Evolutionary conservation across 2,888 invertebrate genomes (phyloP).

Genomic region (Harpagoxenus sublaevis): DNA sequence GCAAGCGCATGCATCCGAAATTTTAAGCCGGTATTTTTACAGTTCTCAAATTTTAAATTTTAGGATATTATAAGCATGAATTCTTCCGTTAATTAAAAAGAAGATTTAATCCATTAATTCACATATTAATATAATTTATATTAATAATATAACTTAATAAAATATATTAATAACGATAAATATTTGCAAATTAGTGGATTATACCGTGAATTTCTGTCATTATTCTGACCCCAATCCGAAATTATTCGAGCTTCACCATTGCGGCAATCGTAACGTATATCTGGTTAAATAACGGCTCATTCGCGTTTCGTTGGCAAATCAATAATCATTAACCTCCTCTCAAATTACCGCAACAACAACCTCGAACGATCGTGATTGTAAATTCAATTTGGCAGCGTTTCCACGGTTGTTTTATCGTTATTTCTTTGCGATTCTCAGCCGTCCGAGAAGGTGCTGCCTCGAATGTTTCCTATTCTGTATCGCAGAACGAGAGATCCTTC

Average conservation of each 20-base stretch:
- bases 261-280: constrained; percentile 27
- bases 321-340: constrained; percentile 57
- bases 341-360: constrained; percentile 39
- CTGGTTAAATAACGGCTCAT: constrained; percentile 26
- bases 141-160: constrained; percentile 1
- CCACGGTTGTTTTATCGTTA: constrained; percentile 36
- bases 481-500: constrained; percentile 42
- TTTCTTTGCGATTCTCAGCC: background rate
- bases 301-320: constrained; percentile 38
- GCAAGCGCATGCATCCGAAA: background rate
- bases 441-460: constrained; percentile 9
- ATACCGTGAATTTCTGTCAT: background rate
- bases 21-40: background rate
- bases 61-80: background rate
- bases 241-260: constrained; percentile 21
- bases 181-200: constrained; percentile 15
- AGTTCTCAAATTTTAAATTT: background rate
- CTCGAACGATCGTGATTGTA: constrained; percentile 36
- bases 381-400: constrained; percentile 59
- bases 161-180: constrained; percentile 33
- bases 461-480: constrained; percentile 19
- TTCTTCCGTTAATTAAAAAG: background rate
- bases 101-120: background rate
- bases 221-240: constrained; percentile 13
- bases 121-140: background rate